Evolutionary conservation across 2,888 invertebrate species (phyloP), one percentile per base, ranked within the genome.

Genomic region (Erpobdella octoculata): DNA sequence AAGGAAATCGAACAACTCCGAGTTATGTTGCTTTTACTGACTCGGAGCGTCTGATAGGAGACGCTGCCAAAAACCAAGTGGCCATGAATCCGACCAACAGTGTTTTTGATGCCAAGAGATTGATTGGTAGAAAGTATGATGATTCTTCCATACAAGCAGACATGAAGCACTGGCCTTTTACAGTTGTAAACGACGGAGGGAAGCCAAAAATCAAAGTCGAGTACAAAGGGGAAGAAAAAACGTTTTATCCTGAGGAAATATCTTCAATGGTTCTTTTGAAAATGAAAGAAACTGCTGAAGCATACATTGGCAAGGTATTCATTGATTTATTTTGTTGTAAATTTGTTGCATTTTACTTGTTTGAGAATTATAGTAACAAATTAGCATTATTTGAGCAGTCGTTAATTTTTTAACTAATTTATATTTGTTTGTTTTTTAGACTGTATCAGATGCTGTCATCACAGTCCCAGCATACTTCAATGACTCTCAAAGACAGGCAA

Each of bases 191-290:
- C 76, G 81, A 81, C 4, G 77, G 70, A 31, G 75, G 76, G 4
- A 81, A 81, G 74, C 82, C 82, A 18, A 83, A 81, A 73, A 78
- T 76, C 64, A 36, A 74, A 71, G 80, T 83, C 0, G 78, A 89
- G 74, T 93, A 91, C 86, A 93, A 93, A 82, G 93, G 92, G 61
- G 93, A 93, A 84, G 85, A 85, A 73, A 95, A 94, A 83, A 88
- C 88, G 1, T 93, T 93, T 86, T 90, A 89, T 85, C 92, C 93
- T 0, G 93, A 93, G 84, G 93, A 93, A 86, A 89, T 93, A 76
- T 91, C 90, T 80, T 92, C 92, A 48, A 93, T 93, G 93, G 92
- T 93, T 69, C 86, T 94, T 74, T 89, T 88, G 35, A 93, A 93
- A 82, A 93, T 93, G 93, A 93, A 91, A 87, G 83, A 84, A 78